Evolutionary conservation across 1,140 invertebrate species (phyloP).

Genomic region (Lethocerus indicus): DNA sequence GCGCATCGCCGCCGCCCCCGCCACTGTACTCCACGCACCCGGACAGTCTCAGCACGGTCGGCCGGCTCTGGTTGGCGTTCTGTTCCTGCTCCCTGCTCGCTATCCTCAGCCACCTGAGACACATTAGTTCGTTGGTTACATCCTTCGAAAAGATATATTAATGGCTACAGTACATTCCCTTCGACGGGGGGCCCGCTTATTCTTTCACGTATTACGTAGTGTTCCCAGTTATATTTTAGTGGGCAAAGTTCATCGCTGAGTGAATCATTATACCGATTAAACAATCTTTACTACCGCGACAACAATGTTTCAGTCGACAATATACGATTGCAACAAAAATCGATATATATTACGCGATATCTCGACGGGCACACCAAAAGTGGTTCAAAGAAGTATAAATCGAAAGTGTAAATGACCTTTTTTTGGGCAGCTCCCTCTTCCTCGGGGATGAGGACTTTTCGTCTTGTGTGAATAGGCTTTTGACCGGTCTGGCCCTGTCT

Average conservation of each 20-base stretch:
- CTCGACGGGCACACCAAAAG: not conserved
- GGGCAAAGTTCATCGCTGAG: not conserved
- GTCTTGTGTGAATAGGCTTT: too few relatives aligned
- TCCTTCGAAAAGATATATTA: not conserved
- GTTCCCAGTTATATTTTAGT: not conserved
- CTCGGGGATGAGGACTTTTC: constrained; percentile 1
- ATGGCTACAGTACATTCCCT: not conserved
- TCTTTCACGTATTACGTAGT: not conserved
- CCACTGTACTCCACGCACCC: too few relatives aligned
- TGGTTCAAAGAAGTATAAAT: not conserved
- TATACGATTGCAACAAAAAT: not conserved
- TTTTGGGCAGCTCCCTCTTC: constrained; percentile 3
- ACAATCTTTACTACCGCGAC: not conserved
- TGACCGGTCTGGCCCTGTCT: too few relatives aligned
- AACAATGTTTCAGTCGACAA: not conserved
- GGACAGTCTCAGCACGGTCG: constrained; percentile 10
- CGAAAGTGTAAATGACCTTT: not conserved
- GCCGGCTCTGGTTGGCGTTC: constrained; percentile 5
- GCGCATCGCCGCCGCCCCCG: too few relatives aligned
- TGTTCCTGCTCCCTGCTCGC: constrained; percentile 7
- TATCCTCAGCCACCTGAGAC: constrained; percentile 11
- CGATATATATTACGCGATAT: not conserved
- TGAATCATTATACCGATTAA: not conserved
- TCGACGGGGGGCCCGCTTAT: not conserved
- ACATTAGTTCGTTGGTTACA: not conserved